These are phyloP conservation scores for Leptura quadrifasciata DNA, from an alignment of 2,888 invertebrate genomes.

Conservation along the genomic window DNA sequence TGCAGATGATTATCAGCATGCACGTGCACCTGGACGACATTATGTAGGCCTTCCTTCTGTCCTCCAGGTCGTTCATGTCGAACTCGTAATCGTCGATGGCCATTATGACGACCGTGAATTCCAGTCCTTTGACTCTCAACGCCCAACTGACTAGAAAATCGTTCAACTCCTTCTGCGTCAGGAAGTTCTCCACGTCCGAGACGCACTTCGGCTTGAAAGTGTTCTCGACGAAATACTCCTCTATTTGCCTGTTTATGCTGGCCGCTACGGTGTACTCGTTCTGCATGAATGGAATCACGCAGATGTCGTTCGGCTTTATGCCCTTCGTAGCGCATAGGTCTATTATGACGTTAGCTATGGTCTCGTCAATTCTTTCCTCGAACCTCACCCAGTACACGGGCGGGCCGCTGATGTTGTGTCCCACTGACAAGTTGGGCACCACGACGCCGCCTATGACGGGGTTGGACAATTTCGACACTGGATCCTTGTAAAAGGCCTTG, in stretches of 20 bases:
- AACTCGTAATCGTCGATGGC: slow-evolving; percentile 70
- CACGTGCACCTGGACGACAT: slow-evolving; percentile 70
- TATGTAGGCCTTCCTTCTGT: slow-evolving; percentile 69
- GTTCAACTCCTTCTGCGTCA: slow-evolving; percentile 63
- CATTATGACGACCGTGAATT: slow-evolving; percentile 70
- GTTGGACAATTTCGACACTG: slow-evolving; percentile 59
- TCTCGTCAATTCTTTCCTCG: slow-evolving; percentile 51
- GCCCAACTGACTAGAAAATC: slow-evolving; percentile 70
- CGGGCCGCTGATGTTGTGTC: slow-evolving; percentile 67
- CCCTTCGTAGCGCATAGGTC: slow-evolving; percentile 70
- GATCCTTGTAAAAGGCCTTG: slow-evolving; percentile 67
- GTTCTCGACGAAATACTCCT: slow-evolving; percentile 67
- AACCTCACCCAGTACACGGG: slow-evolving; percentile 68
- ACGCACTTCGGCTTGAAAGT: slow-evolving; percentile 67
- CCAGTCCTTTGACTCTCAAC: slow-evolving; percentile 69
- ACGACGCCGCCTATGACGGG: slow-evolving; percentile 52
- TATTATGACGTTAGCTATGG: slow-evolving; percentile 65
- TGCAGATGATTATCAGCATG: slow-evolving; percentile 67
- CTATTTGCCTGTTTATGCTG: slow-evolving; percentile 66
- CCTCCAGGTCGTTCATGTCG: slow-evolving; percentile 67
- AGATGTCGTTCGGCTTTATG: slow-evolving; percentile 69
- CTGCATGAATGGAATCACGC: slow-evolving; percentile 68
- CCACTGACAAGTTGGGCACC: slow-evolving; percentile 52
- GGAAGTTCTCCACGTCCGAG: slow-evolving; percentile 67
- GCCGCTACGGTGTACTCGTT: slow-evolving; percentile 63